A percentile compares a stretch with the other conserved stretches of the same genome.
These are phyloP conservation scores for Cryptosula pallasiana DNA, from an alignment of 2,888 invertebrate species.

Conservation along the genomic window DNA sequence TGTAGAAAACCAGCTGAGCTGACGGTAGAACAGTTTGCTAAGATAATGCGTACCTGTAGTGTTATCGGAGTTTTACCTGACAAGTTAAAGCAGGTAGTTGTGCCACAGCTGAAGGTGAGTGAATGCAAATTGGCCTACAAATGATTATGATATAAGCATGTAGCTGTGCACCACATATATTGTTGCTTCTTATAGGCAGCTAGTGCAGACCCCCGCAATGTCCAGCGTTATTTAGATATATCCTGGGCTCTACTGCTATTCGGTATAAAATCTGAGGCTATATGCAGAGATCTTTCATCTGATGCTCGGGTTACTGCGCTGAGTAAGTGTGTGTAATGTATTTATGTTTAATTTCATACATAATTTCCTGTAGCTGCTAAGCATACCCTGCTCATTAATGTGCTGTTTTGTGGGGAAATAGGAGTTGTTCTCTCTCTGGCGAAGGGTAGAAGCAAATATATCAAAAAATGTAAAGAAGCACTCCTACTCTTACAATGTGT, in stretches of 20 bases:
- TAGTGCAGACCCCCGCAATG: neutral
- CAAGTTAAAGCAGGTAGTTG: neutral
- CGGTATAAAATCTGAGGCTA: constrained; percentile 16
- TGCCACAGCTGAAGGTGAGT: neutral
- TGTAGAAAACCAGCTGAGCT: neutral
- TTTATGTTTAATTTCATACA: neutral
- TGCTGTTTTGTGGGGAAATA: too few species aligned
- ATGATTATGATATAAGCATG: too few species aligned
- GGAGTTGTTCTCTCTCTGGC: too few species aligned
- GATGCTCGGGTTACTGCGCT: neutral
- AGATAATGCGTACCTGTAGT: neutral
- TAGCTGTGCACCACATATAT: too few species aligned
- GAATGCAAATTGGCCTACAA: too few species aligned
- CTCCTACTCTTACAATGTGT: too few species aligned
- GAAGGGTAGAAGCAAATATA: too few species aligned
- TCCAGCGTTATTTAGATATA: neutral
- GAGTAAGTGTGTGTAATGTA: neutral
- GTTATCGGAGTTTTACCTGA: neutral
- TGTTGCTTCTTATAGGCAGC: neutral
- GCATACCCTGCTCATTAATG: neutral
- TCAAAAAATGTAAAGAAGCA: too few species aligned
- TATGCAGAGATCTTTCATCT: neutral
- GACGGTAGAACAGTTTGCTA: neutral
- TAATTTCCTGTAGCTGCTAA: neutral
- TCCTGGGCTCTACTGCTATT: neutral